Evolutionary conservation across 2,797 vertebrate genomes (phyloP), one percentile per base, ranked within the genome.

Genomic region (Percopsis omiscomaycus): DNA sequence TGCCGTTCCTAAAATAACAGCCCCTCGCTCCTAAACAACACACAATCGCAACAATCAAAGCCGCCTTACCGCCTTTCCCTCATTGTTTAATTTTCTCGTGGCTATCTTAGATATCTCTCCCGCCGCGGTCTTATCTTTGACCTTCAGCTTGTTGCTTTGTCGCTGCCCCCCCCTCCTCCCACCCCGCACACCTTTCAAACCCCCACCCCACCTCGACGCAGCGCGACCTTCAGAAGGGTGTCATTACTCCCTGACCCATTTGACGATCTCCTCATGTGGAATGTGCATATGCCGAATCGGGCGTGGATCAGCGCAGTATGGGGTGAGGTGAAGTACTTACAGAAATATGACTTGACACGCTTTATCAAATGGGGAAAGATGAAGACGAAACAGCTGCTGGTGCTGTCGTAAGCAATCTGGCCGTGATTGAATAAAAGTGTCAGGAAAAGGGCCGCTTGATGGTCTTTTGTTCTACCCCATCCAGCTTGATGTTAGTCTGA

Each of bases 361-460:
- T 98, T 99, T 99, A 98, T 99, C 97, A 99, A 98, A 99, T 96
- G 96, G 97, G 92, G 95, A 97, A 97, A 97, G 96, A 98, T 98
- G 97, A 98, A 99, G 97, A 98, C 96, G 96, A 98, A 98, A 98
- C 97, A 99, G 96, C 96, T 98, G 97, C 97, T 96, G 96, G 95
- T 98, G 97, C 97, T 99, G 97, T 99, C 96, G 95, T 98, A 98
- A 98, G 96, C 97, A 99, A 99, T 99, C 97, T 98, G 96, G 95
- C 94, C 91, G 95, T 98, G 97, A 99, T 99, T 98, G 97, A 99
- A 98, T 99, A 98, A 99, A 99, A 98, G 96, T 98, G 97, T 99
- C 97, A 98, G 95, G 96, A 98, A 98, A 97, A 97, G 96, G 97
- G 95, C 94, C 94, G 95, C 96, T 96, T 98, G 97, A 98, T 97